Base-by-base conservation (phyloP, 2,888 invertebrate genomes). In the Hipparchia semele region DNA sequence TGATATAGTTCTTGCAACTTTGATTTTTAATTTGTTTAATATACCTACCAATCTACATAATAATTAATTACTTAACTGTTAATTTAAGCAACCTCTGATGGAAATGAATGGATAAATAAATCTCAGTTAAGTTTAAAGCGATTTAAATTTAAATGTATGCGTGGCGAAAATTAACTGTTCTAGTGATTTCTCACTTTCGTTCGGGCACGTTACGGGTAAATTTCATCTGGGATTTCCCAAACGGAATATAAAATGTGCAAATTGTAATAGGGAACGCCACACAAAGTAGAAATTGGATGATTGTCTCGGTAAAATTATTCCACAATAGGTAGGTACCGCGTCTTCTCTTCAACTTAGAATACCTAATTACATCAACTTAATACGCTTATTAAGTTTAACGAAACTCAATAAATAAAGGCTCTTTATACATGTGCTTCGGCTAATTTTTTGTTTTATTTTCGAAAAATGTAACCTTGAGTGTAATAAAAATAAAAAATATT, bases 191-290 rank as follows among this genome's bases (percentile, higher is more conserved):
- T 72, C 70, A 72, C 67, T 73, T 75, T 65, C 54, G 51, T 67
- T 61, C 58, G 58, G 73, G 70, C 75, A 72, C 71, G 73, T 71
- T 74, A 73, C 73, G 72, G 73, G 73, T 76, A 39, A 39, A 39
- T 76, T 77, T 76, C 72, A 77, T 76, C 76, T 72, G 65, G 71
- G 73, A 76, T 76, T 76, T 78, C 77, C 77, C 75, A 78, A 77
- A 76, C 70, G 74, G 75, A 77, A 78, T 75, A 77, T 78, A 76
- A 78, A 78, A 75, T 77, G 74, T 73, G 75, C 73, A 77, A 78
- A 77, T 77, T 76, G 75, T 78, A 76, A 76, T 74, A 73, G 71
- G 72, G 68, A 67, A 73, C 74, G 62, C 69, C 68, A 58, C 72
- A 72, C 71, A 62, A 61, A 66, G 56, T 73, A 70, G 71, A 77